Conservation (phyloP, 2,797 vertebrate species). For the Smutsia temminckii region DNA sequence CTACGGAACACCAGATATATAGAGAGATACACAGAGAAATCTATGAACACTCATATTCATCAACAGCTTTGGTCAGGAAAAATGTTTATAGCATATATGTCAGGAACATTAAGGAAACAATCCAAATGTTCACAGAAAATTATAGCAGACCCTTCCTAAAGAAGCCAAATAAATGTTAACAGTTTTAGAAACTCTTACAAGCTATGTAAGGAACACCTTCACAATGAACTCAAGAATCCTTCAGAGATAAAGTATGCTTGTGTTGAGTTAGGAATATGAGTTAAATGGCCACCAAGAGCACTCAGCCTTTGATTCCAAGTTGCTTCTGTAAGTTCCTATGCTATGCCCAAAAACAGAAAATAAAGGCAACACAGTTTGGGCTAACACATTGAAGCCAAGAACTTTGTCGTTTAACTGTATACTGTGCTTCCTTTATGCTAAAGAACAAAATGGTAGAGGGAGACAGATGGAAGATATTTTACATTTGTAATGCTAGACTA, state of each 20-base stretch:
- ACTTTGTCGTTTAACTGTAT: not conserved
- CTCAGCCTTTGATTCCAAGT: not conserved
- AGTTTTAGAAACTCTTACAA: conserved; percentile 40
- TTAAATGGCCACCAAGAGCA: not conserved
- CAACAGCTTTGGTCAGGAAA: conserved; percentile 28
- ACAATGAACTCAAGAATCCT: conserved; percentile 23
- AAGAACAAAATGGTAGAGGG: not conserved
- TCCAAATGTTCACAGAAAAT: not conserved
- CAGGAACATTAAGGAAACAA: not conserved
- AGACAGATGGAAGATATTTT: not conserved
- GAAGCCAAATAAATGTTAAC: conserved; percentile 33
- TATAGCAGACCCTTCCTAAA: not conserved
- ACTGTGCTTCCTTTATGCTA: not conserved
- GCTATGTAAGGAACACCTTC: conserved; percentile 28
- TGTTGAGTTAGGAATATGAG: not conserved
- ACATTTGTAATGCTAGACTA: not conserved
- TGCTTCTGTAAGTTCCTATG: not conserved
- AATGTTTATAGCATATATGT: conserved; percentile 16
- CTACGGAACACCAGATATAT: not conserved
- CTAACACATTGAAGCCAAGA: not conserved
- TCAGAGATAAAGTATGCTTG: not conserved
- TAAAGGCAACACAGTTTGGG: not conserved
- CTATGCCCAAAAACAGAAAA: not conserved
- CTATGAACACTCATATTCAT: conserved; percentile 1
- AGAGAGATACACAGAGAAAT: not conserved